Evolutionary conservation across 2,113 vertebrate species (phyloP).

Genomic region (Condylura cristata): DNA sequence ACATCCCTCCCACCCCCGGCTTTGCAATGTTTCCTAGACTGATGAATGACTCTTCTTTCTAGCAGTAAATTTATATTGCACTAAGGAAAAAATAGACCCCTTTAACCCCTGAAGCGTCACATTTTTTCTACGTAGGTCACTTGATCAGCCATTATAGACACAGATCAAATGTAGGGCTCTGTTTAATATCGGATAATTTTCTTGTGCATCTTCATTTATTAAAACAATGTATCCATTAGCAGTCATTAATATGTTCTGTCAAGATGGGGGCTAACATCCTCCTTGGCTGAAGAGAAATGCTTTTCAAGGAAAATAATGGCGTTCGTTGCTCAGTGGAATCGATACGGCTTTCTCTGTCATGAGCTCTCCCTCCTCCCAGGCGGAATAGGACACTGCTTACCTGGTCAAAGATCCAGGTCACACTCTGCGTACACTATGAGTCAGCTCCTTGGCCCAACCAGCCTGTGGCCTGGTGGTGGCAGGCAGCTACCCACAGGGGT

Average conservation of each 20-base stretch:
- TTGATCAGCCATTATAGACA: conserved; percentile 69
- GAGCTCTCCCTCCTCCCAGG: neutral
- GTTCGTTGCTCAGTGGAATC: conserved; percentile 57
- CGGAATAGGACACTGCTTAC: conserved; percentile 65
- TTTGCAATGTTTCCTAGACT: conserved; percentile 33
- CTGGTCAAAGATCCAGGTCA: conserved; percentile 58
- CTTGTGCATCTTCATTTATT: conserved; percentile 66
- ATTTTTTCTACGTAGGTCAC: conserved; percentile 72
- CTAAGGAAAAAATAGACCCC: conserved; percentile 61
- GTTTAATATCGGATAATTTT: conserved; percentile 71
- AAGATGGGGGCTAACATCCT: conserved; percentile 45
- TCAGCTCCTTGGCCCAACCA: conserved; percentile 25
- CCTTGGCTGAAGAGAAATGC: conserved; percentile 21
- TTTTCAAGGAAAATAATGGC: conserved; percentile 59
- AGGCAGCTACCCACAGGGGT: neutral
- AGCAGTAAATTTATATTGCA: conserved; percentile 39
- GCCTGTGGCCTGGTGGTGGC: conserved; percentile 36
- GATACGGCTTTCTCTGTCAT: conserved; percentile 30
- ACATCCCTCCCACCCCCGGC: neutral
- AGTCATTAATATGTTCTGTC: conserved; percentile 60
- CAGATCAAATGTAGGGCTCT: conserved; percentile 68
- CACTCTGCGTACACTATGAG: conserved; percentile 28
- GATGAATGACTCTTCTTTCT: conserved; percentile 20
- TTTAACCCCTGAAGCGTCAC: conserved; percentile 63
- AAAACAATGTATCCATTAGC: conserved; percentile 73